A percentile compares a stretch with the other conserved stretches of the same genome.
These are phyloP conservation scores for Melanerpes aurifrons DNA, from an alignment of 2,113 vertebrate genomes.

Conservation along the genomic window DNA sequence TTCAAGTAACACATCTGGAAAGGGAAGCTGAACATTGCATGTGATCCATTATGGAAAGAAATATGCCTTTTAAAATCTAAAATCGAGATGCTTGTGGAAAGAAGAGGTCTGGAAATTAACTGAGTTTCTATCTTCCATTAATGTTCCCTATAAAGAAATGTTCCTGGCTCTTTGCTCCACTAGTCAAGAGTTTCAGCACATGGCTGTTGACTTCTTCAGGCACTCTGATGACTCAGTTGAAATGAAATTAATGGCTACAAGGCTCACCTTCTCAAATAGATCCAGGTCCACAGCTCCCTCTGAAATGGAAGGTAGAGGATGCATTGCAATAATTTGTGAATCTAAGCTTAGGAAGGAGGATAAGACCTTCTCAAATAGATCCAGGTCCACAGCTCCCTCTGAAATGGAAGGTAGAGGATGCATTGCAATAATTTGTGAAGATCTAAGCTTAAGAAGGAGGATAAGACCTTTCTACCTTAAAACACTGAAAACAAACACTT, in stretches of 20 bases:
- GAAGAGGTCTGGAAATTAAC: not conserved
- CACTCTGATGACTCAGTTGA: not conserved
- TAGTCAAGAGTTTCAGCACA: not conserved
- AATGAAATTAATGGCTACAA: not conserved
- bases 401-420: too few species aligned
- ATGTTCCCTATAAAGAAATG: not conserved
- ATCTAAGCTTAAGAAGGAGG: not conserved
- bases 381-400: too few species aligned
- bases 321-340: not conserved
- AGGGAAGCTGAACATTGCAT: not conserved
- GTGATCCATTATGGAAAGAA: not conserved
- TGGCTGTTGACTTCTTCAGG: not conserved
- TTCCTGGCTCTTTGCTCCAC: not conserved
- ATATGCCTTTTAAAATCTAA: not conserved
- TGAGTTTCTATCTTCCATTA: not conserved
- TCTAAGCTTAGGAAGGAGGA: not conserved
- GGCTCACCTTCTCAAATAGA: not conserved
- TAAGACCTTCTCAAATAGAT: not conserved
- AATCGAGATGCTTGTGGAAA: not conserved
- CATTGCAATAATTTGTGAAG: not conserved
- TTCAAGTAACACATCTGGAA: not conserved
- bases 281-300: not conserved
- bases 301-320: not conserved
- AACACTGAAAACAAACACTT: not conserved
- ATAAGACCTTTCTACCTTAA: not conserved